phyloP scores from a whole-genome alignment of 2,113 vertebrate species.

The Calypte anna region DNA sequence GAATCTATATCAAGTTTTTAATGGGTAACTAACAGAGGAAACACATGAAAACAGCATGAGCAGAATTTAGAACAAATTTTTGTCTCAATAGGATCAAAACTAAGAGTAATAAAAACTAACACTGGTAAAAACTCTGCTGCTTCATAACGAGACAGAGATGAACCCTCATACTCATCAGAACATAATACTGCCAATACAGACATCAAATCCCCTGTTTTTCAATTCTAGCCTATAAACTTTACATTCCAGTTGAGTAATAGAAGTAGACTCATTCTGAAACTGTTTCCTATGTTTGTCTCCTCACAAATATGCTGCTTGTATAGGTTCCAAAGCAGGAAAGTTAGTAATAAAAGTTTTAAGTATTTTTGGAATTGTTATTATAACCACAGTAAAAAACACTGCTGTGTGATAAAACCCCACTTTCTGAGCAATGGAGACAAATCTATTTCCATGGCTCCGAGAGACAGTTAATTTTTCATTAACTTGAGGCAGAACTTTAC shows the following conservation, averaged over 20 bases:
- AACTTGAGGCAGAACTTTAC: background rate
- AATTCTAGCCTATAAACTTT: constrained; percentile 33
- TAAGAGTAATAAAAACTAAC: constrained; percentile 19
- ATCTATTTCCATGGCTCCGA: background rate
- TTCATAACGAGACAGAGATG: background rate
- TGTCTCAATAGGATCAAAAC: background rate
- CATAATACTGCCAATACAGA: background rate
- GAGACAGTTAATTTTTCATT: background rate
- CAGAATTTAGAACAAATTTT: constrained; percentile 4
- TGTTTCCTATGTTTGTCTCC: background rate
- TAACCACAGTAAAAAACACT: background rate
- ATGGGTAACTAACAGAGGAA: constrained; percentile 1
- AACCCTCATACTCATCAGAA: background rate
- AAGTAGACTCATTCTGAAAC: constrained; percentile 20
- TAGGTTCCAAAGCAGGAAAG: background rate
- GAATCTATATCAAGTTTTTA: constrained; percentile 1
- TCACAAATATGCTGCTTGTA: constrained; percentile 26
- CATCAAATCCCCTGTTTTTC: constrained; percentile 27
- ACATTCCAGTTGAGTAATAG: constrained; percentile 17
- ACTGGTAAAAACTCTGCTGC: constrained; percentile 1
- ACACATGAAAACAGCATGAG: background rate
- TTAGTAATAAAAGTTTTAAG: constrained; percentile 47
- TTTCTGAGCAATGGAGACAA: background rate
- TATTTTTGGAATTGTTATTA: constrained; percentile 4
- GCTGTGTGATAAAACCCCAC: background rate